Evolutionary conservation across 2,797 vertebrate genomes (phyloP), one percentile per base, ranked within the genome.

Genomic region (Argyrosomus regius): DNA sequence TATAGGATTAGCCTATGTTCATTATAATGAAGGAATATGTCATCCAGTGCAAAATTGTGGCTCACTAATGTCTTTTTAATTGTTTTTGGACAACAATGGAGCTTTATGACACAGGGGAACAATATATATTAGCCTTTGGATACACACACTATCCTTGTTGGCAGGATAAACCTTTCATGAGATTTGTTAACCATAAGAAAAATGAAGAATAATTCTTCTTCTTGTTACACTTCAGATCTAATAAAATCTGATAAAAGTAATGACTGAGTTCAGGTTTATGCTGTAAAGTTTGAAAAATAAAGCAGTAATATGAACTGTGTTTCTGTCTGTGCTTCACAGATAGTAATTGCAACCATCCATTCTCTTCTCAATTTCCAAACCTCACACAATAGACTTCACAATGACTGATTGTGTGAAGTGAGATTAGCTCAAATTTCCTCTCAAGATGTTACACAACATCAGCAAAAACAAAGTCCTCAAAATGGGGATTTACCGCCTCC

Each of bases 401-500:
- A 75, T 24, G 74, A 69, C 57, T 22, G 3, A 28, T 18, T 79
- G 71, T 78, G 80, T 81, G 73, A 81, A 84, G 77, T 72, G 68
- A 81, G 73, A 88, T 90, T 80, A 83, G 73, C 59, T 77, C 64
- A 74, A 57, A 84, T 83, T 89, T 83, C 81, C 72, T 84, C 74
- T 72, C 60, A 75, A 85, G 77, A 82, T 79, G 79, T 92, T 88
- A 72, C 81, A 78, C 87, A 93, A 88, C 83, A 87, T 85, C 77
- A 87, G 80, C 83, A 84, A 67, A 83, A 91, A 91, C 80, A 90
- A 91, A 87, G 79, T 77, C 67, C 73, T 88, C 77, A 81, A 78
- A 90, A 78, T 63, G 64, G 78, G 60, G 81, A 88, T 94, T 93
- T 93, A 93, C 85, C 77, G 54, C 88, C 86, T 89, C 86, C 86